A percentile compares a stretch with the other conserved stretches of the same genome.
Conservation (phyloP, 2,113 vertebrate genomes). For the Tychaedon coryphoeus region DNA sequence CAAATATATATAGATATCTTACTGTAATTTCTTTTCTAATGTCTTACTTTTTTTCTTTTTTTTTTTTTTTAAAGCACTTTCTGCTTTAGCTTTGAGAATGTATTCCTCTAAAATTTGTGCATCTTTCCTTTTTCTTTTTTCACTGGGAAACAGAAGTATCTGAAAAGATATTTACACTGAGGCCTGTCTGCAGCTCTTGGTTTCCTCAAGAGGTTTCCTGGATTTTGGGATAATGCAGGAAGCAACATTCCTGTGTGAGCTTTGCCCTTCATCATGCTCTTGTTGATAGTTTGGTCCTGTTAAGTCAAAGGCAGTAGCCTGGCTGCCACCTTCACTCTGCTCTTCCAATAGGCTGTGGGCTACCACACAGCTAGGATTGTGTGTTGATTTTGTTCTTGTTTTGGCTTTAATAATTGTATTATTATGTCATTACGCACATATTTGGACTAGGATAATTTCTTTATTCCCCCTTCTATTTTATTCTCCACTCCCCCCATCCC, state of each 20-base stretch:
- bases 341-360: neutral
- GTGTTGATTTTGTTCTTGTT: neutral
- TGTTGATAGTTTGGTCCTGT: neutral
- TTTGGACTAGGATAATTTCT: neutral
- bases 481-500: neutral
- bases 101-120: neutral
- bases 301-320: neutral
- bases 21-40: neutral
- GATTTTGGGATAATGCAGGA: neutral
- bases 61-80: neutral
- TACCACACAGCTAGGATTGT: neutral
- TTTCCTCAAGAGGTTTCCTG: neutral
- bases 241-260: accelerated
- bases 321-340: neutral
- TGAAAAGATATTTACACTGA: neutral
- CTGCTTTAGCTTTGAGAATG: neutral
- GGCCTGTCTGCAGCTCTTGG: neutral
- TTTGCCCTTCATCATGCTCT: neutral
- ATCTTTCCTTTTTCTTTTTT: neutral
- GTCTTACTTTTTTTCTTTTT: neutral
- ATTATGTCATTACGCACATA: neutral
- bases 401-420: neutral
- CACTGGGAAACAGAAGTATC: neutral
- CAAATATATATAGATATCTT: neutral
- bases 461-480: neutral